A percentile compares a stretch with the other conserved stretches of the same genome.
Conservation (phyloP, 2,113 vertebrate species). For the Aphelocoma coerulescens region DNA sequence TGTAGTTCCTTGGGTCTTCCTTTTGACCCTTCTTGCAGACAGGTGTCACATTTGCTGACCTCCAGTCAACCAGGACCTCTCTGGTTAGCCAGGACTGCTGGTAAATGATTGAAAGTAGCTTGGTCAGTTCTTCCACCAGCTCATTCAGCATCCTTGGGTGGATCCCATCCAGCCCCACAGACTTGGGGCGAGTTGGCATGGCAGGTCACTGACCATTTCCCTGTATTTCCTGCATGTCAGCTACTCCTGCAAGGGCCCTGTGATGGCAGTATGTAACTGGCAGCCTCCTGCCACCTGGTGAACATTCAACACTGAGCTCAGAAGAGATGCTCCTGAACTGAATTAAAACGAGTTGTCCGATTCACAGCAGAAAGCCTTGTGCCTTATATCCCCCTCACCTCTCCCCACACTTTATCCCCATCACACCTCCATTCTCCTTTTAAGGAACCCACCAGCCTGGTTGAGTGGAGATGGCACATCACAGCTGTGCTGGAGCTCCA, state of each 20-base stretch:
- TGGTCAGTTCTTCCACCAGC: neutral
- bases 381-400: neutral
- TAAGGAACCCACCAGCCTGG: neutral
- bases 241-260: neutral
- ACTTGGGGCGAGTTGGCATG: neutral
- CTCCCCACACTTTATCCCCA: neutral
- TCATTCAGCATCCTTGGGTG: neutral
- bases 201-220: neutral
- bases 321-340: neutral
- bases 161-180: neutral
- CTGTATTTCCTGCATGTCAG: rapidly evolving
- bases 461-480: rapidly evolving
- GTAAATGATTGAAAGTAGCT: neutral
- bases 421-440: neutral
- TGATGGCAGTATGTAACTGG: neutral
- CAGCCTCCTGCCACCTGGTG: neutral
- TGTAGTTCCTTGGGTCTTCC: neutral
- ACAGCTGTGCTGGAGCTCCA: neutral
- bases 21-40: neutral
- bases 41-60: neutral
- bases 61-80: neutral
- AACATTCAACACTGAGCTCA: neutral
- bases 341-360: rapidly evolving
- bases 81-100: neutral
- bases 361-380: neutral